Evolutionary conservation across 2,113 vertebrate species (phyloP), one percentile per base, ranked within the genome.

Genomic region (Charina bottae): DNA sequence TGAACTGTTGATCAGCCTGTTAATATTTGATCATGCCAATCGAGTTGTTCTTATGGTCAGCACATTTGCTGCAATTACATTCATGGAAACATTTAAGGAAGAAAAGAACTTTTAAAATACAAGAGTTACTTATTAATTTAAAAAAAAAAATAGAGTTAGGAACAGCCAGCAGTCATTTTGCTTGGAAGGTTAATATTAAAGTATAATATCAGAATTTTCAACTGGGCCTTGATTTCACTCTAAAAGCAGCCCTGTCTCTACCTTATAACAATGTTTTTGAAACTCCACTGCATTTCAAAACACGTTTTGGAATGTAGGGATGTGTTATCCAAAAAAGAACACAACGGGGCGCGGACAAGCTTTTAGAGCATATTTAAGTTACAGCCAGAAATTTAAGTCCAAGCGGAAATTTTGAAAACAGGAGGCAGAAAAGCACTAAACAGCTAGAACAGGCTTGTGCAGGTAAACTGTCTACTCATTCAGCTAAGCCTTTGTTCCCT

Each of bases 141-240:
- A 42, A 42, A 42, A 42, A 42, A 42, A 2, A 42, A 42, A 2
- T 42, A 37, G 33, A 72, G 15, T 72, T 72, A 37, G 15, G 33
- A 33, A 37, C 33, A 37, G 23, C 92, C 92, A 93, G 21, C 12
- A 78, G 26, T 62, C 87, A 93, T 15, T 96, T 92, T 24, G 26
- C 83, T 28, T 53, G 56, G 37, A 89, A 93, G 87, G 23, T 42
- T 92, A 94, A 94, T 19, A 93, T 90, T 54, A 87, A 42, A 86
- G 21, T 78, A 89, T 83, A 90, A 85, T 28, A 42, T n/a, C 10
- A 62, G 88, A 58, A 59, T 90, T 92, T 92, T 21, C 83, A 91
- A 62, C 91, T 83, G 12, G n/a, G n/a, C 28, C 64, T 33, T 68
- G 64, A n/a, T 68, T 78, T 78, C 33, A 78, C 17, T 78, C 68